Percentiles rank a stretch among this genome's conserved stretches.
Conservation (phyloP, 2,888 invertebrate genomes). For the Ligdia adustata region DNA sequence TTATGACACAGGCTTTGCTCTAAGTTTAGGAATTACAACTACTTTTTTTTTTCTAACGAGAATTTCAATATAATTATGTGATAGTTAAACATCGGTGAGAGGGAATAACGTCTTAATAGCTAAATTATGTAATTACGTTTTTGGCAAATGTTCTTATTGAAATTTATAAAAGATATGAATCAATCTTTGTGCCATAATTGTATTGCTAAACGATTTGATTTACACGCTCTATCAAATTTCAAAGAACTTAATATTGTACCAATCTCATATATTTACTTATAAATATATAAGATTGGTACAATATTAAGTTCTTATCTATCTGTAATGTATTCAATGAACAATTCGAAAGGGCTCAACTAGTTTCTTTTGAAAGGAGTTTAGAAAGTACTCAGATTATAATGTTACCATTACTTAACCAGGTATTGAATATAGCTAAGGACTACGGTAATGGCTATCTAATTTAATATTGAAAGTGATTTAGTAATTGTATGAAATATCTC, state of each 20-base stretch:
- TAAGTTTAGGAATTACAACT: constrained; percentile 7
- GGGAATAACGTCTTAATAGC: constrained; percentile 16
- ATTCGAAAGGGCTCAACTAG: constrained; percentile 4
- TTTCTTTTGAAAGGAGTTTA: constrained; percentile 17
- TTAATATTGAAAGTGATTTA: neutral
- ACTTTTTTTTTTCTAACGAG: constrained; percentile 21
- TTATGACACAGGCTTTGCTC: constrained; percentile 34
- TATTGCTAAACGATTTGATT: constrained; percentile 2
- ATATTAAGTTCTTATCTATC: no score
- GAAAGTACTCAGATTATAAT: constrained; percentile 19
- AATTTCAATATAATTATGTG: constrained; percentile 8
- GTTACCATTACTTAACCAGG: neutral
- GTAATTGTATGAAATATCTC: constrained; percentile 12
- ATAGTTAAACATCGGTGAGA: constrained; percentile 15
- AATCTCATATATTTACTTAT: no score
- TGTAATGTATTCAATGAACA: neutral
- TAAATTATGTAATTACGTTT: constrained; percentile 10
- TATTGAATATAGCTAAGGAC: constrained; percentile 1
- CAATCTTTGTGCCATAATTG: neutral
- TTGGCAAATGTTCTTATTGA: constrained; percentile 1
- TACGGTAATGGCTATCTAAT: neutral
- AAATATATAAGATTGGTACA: no score
- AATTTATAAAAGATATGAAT: neutral
- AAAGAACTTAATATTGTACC: constrained; percentile 2
- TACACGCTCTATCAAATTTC: constrained; percentile 2